Base-by-base conservation (phyloP, 2,113 vertebrate species). In the Mystacornis crossleyi region DNA sequence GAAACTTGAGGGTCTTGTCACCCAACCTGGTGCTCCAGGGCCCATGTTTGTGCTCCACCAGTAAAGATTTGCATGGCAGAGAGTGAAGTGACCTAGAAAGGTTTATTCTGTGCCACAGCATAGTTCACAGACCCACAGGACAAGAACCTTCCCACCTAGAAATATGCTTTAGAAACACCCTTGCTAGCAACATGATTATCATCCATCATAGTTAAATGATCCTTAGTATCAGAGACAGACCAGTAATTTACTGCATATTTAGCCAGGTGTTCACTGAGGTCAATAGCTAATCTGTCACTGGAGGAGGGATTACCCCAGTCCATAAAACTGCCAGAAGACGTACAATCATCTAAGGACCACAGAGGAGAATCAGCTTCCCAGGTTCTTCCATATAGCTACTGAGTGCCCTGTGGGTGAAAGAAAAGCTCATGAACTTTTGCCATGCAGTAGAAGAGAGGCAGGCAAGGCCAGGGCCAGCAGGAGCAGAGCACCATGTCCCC, bases 171-270 rank as follows among this genome's bases (percentile, higher is more conserved):
- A 82, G 57, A 57, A 89, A 79, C 53, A 60, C 10, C 36, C 45
- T 71, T 51, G 14, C 8, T 36, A 81, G 14, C 43, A 67, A 20
- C 0, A 1, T 18, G 34, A 51, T 65, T 55, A 78, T 51, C 26
- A 60, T 78, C 16, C 4, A 2, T 79, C 33, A 70, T 55, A 29
- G 64, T 81, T 58, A 95, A 73, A 91, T 55, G 12, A 23, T 40
- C 25, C 43, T 75, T 36, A 87, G 16, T 60, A 69, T 69, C 18
- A 81, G 29, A 62, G 64, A 60, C 50, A 81, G 47, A 34, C 8
- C 42, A 87, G 79, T 64, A 88, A 79, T 75, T 91, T 75, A 79
- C 43, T 88, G 45, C 28, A 26, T 82, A 71, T 82, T 93, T 93
- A 88, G 36, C 45, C 66, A 79, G 54, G 57, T 0, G 0, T 40